A percentile compares a stretch with the other conserved stretches of the same genome.
Conservation (phyloP, 2,888 invertebrate genomes). For the Ophion ellenae region DNA sequence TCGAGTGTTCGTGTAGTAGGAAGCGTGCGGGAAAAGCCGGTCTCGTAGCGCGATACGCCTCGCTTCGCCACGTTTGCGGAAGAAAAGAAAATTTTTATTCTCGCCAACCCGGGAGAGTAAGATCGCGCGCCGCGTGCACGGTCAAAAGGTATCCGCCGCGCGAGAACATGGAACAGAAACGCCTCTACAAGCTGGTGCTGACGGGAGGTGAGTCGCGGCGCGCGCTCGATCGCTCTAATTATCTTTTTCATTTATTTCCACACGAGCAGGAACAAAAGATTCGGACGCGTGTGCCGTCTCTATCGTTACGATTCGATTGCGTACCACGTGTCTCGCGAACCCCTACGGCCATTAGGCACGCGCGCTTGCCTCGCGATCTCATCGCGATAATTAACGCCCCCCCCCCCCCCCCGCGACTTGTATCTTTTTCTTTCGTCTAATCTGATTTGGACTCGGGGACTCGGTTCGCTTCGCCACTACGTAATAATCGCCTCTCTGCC, state of each 20-base stretch:
- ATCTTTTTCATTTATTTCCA: too few relatives aligned
- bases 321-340: constrained; percentile 53
- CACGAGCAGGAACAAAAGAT: too few relatives aligned
- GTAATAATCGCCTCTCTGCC: too few relatives aligned
- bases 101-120: not conserved
- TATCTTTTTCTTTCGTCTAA: too few relatives aligned
- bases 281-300: too few relatives aligned
- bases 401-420: too few relatives aligned
- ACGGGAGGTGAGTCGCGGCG: constrained; percentile 91
- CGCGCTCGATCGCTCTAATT: too few relatives aligned
- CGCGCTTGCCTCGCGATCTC: not conserved
- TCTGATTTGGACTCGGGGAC: too few relatives aligned
- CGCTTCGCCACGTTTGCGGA: not conserved
- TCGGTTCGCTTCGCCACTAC: too few relatives aligned
- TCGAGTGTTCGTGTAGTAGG: constrained; percentile 80
- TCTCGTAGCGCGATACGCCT: too few relatives aligned
- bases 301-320: not conserved
- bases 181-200: constrained; percentile 93
- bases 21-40: constrained; percentile 40
- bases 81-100: constrained; percentile 6
- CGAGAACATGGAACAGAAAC: constrained; percentile 85
- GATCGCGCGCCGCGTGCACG: not conserved
- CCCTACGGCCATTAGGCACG: constrained; percentile 20
- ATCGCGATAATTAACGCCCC: not conserved
- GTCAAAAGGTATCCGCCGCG: not conserved